phyloP scores from a whole-genome alignment of 1,140 invertebrate species.

The Brachionus sp. region DNA sequence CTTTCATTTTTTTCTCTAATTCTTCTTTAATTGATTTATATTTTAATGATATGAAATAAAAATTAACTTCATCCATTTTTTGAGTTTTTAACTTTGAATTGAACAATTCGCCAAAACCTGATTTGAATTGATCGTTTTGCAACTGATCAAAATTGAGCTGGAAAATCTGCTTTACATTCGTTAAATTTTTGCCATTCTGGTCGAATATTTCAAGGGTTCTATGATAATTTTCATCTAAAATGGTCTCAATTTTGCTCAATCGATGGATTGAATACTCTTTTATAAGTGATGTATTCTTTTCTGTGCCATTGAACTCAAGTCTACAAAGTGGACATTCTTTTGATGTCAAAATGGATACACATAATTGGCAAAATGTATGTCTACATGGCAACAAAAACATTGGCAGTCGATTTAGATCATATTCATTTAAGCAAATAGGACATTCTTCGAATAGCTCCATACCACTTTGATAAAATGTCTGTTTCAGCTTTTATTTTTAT shows the following conservation, averaged over 20 bases:
- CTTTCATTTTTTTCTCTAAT: background rate
- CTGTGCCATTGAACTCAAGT: background rate
- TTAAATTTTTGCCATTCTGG: background rate
- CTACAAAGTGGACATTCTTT: constrained; percentile 18
- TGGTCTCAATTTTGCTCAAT: background rate
- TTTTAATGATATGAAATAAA: background rate
- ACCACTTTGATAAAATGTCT: background rate
- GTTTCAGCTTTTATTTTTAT: background rate
- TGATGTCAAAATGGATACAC: background rate
- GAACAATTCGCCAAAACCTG: background rate
- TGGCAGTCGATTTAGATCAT: background rate
- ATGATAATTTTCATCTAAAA: background rate
- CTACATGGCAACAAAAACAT: background rate
- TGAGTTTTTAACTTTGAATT: background rate
- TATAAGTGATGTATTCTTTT: background rate
- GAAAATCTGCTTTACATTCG: background rate
- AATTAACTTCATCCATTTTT: constrained; percentile 7
- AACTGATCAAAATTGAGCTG: background rate
- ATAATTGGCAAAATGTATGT: background rate
- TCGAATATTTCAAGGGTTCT: background rate
- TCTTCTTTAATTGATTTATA: background rate
- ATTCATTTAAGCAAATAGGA: constrained; percentile 17
- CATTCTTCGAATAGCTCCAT: background rate
- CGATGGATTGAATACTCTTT: background rate
- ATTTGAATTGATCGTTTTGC: background rate